Evolutionary conservation across 2,888 invertebrate species (phyloP).

Genomic region (Sminthurinus aureus): DNA sequence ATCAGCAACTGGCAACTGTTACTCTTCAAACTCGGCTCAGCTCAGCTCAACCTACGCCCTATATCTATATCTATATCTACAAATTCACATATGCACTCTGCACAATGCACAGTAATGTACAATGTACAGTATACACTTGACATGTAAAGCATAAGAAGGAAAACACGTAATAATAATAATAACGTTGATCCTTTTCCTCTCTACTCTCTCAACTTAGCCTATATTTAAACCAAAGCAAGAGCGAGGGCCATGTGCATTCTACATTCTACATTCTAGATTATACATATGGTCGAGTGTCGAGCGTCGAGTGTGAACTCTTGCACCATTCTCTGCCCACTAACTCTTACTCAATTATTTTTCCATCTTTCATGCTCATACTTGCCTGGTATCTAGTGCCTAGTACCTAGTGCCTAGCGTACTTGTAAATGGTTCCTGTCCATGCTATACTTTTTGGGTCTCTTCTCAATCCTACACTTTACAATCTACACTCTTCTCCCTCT

Average conservation of each 20-base stretch:
- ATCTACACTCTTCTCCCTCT: neutral
- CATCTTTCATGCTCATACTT: constrained; percentile 37
- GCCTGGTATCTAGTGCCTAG: no score
- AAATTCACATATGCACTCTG: neutral
- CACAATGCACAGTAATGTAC: neutral
- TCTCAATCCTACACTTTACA: neutral
- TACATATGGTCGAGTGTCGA: constrained; percentile 32
- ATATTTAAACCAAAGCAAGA: neutral
- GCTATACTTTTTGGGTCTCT: neutral
- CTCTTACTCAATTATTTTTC: constrained; percentile 44
- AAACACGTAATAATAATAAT: neutral
- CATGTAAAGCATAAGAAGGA: neutral
- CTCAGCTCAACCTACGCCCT: neutral
- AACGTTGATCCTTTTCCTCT: neutral
- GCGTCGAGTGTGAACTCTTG: constrained; percentile 35
- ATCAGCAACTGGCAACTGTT: constrained; percentile 12
- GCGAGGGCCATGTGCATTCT: neutral
- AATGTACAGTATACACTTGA: neutral
- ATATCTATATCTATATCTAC: neutral
- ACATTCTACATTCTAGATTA: constrained; percentile 8
- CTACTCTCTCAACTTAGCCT: neutral
- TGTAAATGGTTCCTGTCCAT: neutral
- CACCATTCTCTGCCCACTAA: constrained; percentile 39
- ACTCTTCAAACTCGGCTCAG: constrained; percentile 1
- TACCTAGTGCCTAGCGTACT: no score